Evolutionary conservation across 2,113 vertebrate species (phyloP), one percentile per base, ranked within the genome.

Genomic region (Carollia perspicillata): DNA sequence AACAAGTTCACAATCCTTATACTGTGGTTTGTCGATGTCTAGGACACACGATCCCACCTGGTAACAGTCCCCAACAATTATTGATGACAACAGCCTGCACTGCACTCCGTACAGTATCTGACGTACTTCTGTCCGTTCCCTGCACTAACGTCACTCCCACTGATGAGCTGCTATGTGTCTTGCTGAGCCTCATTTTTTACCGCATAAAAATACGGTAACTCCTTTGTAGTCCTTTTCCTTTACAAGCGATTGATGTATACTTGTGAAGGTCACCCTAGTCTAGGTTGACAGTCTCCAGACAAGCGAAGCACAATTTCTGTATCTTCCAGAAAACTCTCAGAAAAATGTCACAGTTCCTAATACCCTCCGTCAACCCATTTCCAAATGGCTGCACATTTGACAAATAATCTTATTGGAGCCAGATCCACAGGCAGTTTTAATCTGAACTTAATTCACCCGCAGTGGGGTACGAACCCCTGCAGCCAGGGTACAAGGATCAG

Each of bases 1-100:
- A 91, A 66, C 14, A 91, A 85, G 83, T 44, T 79, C 68, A 87
- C 69, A 26, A 68, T 86, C 20, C 13, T 68, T 66, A 74, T 23
- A 37, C 37, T 47, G 23, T 26, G 35, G 33, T 83, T 90, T 92
- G 37, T 51, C 51, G n/a, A 8, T 14, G 23, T 66, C 53, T 14
- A 23, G 75, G 77, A 78, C 65, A 88, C 83, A 89, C 11, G 60
- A 53, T 60, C 35, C 33, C 72, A 18, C 63, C 17, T 51, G 26
- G 14, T 49, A 30, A 96, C 20, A 35, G 20, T 42, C 40, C 66
- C 40, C 44, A 68, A 65, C 6, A 83, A 68, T 92, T 87, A 78
- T 14, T 79, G 55, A 33, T 35, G 53, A 86, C 8, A 42, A 44
- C 22, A 58, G 9, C 18, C 26, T 44, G 40, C 26, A 4, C 0